A percentile compares a stretch with the other conserved stretches of the same genome.
These are phyloP conservation scores for Drosophila miranda DNA, from an alignment of 1,140 invertebrate genomes.

Conservation along the genomic window DNA sequence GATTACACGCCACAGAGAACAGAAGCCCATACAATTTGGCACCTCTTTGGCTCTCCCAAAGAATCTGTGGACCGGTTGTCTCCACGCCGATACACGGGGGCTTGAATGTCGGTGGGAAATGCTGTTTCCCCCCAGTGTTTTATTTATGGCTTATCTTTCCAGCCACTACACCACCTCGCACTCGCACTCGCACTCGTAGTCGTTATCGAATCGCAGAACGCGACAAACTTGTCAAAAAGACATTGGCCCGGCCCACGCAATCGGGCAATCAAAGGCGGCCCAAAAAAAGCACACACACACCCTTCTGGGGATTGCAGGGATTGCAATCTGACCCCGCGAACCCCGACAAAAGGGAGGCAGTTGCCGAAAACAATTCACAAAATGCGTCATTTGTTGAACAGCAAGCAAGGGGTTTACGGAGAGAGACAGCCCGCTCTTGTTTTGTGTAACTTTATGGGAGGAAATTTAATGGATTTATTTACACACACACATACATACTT, in stretches of 20 bases:
- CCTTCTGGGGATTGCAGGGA: conserved; percentile 24
- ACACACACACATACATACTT: too few relatives aligned
- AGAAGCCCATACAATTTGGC: conserved; percentile 56
- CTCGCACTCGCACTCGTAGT: conserved; percentile 1
- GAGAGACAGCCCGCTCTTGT: conserved; percentile 8
- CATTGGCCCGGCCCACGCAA: conserved; percentile 47
- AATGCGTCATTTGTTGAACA: conserved; percentile 30
- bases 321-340: conserved; percentile 37
- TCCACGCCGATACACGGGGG: conserved; percentile 24
- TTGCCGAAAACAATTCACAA: conserved; percentile 6
- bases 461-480: too few relatives aligned
- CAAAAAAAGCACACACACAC: conserved; percentile 3
- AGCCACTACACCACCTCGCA: conserved; percentile 8
- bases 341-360: conserved; percentile 7
- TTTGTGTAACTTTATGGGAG: not conserved
- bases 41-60: conserved; percentile 34
- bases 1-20: conserved; percentile 35
- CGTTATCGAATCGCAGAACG: conserved; percentile 55
- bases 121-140: conserved; percentile 37
- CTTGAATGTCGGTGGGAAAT: conserved; percentile 20
- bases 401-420: not conserved
- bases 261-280: conserved; percentile 44
- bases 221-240: conserved; percentile 46
- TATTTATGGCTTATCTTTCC: conserved; percentile 73
- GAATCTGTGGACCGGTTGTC: conserved; percentile 58